Conservation (phyloP, 2,113 vertebrate genomes). For the Ariopsis seemanni region DNA sequence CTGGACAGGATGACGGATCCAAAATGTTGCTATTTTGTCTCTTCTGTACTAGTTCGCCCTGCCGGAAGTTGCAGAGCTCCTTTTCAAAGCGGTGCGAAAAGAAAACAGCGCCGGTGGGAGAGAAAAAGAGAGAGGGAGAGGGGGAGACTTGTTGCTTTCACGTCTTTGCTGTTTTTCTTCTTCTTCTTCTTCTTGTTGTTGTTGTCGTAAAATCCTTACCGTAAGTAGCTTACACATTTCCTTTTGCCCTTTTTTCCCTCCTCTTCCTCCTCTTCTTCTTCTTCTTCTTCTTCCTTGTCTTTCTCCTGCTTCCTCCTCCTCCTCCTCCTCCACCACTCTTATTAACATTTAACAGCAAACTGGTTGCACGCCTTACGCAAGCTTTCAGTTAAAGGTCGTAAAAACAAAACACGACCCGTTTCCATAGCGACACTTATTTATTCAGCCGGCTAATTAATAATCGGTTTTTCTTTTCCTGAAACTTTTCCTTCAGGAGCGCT, state of each 20-base stretch:
- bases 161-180: constrained; percentile 63
- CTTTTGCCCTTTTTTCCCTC: too few species aligned
- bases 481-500: neutral
- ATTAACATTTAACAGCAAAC: constrained; percentile 4
- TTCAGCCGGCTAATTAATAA: neutral
- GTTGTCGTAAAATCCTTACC: constrained; percentile 61
- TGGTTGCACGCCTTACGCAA: constrained; percentile 24
- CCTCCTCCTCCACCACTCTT: neutral
- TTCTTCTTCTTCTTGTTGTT: constrained; percentile 47
- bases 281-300: too few species aligned
- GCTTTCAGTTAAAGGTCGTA: neutral
- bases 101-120: constrained; percentile 68
- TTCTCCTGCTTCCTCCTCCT: neutral
- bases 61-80: constrained; percentile 85
- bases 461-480: neutral
- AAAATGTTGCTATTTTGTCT: constrained; percentile 80
- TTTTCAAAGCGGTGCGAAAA: constrained; percentile 86
- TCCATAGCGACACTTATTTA: neutral
- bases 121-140: neutral
- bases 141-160: constrained; percentile 86
- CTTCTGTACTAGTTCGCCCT: constrained; percentile 82
- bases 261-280: too few species aligned
- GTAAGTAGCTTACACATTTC: constrained; percentile 66
- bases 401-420: neutral
- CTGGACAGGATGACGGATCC: constrained; percentile 82